Percentiles rank a stretch among this genome's conserved stretches.
Evolutionary conservation across 1,140 invertebrate genomes (phyloP).

Genomic region (Drosophila gunungcola): DNA sequence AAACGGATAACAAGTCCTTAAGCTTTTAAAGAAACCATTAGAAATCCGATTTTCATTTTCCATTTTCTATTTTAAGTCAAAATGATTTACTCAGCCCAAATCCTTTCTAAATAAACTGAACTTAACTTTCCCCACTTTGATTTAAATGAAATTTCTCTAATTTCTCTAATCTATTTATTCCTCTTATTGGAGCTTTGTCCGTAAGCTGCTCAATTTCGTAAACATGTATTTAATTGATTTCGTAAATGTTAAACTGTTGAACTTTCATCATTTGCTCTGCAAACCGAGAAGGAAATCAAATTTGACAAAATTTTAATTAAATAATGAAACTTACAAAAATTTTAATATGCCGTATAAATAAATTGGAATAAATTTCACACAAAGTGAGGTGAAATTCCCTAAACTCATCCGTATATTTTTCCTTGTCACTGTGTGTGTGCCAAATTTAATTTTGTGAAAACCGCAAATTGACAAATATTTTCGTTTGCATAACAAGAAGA

Average conservation of each 20-base stretch:
- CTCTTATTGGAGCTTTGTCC: not conserved
- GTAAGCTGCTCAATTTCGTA: not conserved
- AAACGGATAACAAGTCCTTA: no score
- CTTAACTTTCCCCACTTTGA: not conserved
- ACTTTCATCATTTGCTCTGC: slow-evolving; percentile 1
- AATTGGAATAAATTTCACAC: slow-evolving; percentile 62
- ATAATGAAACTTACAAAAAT: slow-evolving; percentile 64
- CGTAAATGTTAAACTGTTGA: slow-evolving; percentile 13
- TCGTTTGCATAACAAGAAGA: slow-evolving; percentile 59
- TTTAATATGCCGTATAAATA: slow-evolving; percentile 80
- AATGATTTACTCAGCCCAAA: not conserved
- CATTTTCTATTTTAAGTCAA: no score
- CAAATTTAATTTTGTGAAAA: slow-evolving; percentile 78
- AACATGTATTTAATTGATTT: slow-evolving; percentile 28
- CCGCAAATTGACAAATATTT: slow-evolving; percentile 82
- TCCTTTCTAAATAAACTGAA: not conserved
- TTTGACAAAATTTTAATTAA: slow-evolving; percentile 77
- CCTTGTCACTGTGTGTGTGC: slow-evolving; percentile 20
- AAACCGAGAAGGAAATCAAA: slow-evolving; percentile 44
- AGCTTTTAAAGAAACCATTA: no score
- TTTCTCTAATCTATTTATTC: slow-evolving; percentile 36
- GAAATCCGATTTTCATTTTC: no score
- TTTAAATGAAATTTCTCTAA: not conserved
- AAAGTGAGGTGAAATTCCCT: slow-evolving; percentile 28
- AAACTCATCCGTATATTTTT: slow-evolving; percentile 45